These are phyloP conservation scores for Tylochromis polylepis DNA, from an alignment of 2,113 vertebrate species.

Conservation along the genomic window DNA sequence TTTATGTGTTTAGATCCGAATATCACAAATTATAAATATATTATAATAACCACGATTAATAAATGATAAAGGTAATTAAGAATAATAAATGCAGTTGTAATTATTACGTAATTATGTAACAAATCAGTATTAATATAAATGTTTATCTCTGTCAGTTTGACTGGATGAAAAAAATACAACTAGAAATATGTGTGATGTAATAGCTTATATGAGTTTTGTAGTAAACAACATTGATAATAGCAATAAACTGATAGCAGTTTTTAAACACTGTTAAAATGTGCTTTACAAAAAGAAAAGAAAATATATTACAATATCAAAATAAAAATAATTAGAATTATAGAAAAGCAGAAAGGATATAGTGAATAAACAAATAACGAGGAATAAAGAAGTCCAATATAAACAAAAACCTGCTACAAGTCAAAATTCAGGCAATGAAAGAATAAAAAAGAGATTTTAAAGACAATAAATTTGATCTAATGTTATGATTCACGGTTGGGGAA, in stretches of 20 bases:
- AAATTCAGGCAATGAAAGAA: rapidly evolving
- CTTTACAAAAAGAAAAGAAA: neutral
- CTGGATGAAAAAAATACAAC: rapidly evolving
- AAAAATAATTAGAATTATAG: neutral
- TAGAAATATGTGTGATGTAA: rapidly evolving
- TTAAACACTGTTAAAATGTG: neutral
- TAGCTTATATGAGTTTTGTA: neutral
- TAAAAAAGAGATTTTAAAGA: neutral
- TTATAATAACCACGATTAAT: neutral
- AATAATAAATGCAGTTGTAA: neutral
- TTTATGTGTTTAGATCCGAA: neutral
- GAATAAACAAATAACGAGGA: neutral
- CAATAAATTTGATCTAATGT: neutral
- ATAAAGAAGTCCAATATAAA: neutral
- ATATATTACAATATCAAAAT: neutral
- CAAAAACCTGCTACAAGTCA: neutral
- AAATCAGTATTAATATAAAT: neutral
- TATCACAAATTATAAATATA: neutral
- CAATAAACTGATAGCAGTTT: neutral
- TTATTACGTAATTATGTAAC: rapidly evolving
- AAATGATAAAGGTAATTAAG: neutral
- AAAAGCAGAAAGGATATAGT: neutral
- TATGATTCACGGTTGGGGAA: neutral
- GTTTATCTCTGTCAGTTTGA: neutral
- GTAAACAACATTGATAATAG: neutral